phyloP scores from a whole-genome alignment of 2,113 vertebrate species.

The Dendrocopos noguchii region DNA sequence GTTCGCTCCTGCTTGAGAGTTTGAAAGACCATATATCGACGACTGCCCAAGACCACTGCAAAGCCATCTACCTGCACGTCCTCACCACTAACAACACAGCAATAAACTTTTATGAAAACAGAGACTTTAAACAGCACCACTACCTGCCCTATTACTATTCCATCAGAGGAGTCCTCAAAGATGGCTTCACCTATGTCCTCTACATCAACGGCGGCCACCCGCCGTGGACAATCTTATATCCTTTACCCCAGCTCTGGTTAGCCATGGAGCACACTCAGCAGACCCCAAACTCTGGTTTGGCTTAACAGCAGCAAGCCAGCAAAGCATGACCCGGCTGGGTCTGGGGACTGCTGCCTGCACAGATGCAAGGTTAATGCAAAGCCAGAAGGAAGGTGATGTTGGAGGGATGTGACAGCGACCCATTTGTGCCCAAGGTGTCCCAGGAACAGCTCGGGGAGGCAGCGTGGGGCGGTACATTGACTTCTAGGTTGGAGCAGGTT shows the following conservation, averaged over 20 bases:
- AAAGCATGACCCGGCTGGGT: neutral
- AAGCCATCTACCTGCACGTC: slow-evolving; percentile 98
- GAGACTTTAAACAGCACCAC: slow-evolving; percentile 98
- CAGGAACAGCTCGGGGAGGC: neutral
- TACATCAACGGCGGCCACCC: slow-evolving; percentile 98
- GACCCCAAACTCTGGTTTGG: neutral
- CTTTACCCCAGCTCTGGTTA: slow-evolving; percentile 67
- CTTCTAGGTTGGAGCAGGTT: neutral
- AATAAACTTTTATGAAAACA: slow-evolving; percentile 98
- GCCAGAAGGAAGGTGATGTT: neutral
- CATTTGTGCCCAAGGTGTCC: neutral
- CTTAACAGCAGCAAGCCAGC: neutral
- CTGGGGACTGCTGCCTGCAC: neutral
- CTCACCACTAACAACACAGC: slow-evolving; percentile 97
- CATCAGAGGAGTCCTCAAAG: slow-evolving; percentile 96
- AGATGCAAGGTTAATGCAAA: neutral
- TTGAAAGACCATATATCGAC: slow-evolving; percentile 98
- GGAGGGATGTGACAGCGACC: neutral
- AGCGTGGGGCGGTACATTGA: neutral
- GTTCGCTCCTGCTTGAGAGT: slow-evolving; percentile 95
- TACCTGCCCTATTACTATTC: slow-evolving; percentile 99
- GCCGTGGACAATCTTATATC: slow-evolving; percentile 99
- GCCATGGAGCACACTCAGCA: neutral
- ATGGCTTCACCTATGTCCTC: slow-evolving; percentile 97
- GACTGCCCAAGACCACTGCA: slow-evolving; percentile 96